Evolutionary conservation across 2,113 vertebrate genomes (phyloP), one percentile per base, ranked within the genome.

Genomic region (Eupsittula cactorum): DNA sequence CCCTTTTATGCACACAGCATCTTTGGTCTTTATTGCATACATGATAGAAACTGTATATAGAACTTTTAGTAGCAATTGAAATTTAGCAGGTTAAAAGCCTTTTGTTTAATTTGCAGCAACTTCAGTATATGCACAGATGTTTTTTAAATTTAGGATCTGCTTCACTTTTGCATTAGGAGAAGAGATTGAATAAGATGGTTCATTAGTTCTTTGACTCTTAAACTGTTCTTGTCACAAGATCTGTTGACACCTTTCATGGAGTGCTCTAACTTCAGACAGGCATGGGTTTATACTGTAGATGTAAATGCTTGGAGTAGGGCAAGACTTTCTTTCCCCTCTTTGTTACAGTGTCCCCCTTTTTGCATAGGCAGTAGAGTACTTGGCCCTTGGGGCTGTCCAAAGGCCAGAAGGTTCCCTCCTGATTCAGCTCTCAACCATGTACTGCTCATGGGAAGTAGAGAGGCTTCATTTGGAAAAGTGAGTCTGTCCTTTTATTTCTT

Each of bases 301-400:
- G 24, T 41, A 69, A 52, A 52, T 3, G 18, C 4, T 2, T 0
- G 1, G 59, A 63, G 31, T 0, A 1, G 28, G 35, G 35, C 49
- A 88, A 44, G n/a, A 28, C 55, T 93, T 80, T 80, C 29, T 29
- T 10, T 87, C 35, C 25, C 9, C 1, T 31, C n/a, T 44, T 55
- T 52, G 33, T 55, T 67, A 47, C 42, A 49, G 20, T 16, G 7
- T 84, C 47, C 25, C 10, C 8, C 10, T 79, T 74, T 74, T 44
- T 60, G 15, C 52, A 28, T 27, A 39, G 57, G 10, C 47, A 44
- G 0, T 49, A 13, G 41, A 25, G 24, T 39, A 55, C 7, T 37
- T 18, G 10, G 14, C 27, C 19, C 44, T 62, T 2, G 2, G 12
- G 81, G 28, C 31, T 83, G 13, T 59, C 44, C 53, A 83, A 42